Conservation (phyloP, 2,888 invertebrate genomes). For the Eulithis prunata region DNA sequence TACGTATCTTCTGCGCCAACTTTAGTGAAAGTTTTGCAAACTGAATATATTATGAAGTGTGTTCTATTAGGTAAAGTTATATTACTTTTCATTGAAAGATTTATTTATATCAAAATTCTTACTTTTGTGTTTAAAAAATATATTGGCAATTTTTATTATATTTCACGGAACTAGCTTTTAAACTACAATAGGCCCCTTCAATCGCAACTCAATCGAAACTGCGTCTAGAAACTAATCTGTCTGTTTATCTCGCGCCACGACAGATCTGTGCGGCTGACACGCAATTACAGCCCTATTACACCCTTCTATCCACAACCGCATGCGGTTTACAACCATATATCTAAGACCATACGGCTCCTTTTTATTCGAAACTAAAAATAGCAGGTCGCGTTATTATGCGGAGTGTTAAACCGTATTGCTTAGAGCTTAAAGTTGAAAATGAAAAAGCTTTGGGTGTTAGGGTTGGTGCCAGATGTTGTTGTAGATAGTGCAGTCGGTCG, state of each 20-base stretch:
- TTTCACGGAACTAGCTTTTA: neutral
- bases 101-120: too few relatives aligned
- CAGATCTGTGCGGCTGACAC: conserved; percentile 57
- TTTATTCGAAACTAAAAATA: neutral
- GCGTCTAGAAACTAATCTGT: conserved; percentile 44
- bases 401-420: neutral
- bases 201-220: conserved; percentile 26
- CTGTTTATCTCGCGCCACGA: conserved; percentile 44
- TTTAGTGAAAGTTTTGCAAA: too few relatives aligned
- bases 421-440: conserved; percentile 25
- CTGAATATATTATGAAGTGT: too few relatives aligned
- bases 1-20: too few relatives aligned
- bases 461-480: conserved; percentile 25
- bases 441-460: neutral
- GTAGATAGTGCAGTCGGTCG: conserved; percentile 33
- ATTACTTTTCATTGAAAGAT: too few relatives aligned
- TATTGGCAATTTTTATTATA: too few relatives aligned
- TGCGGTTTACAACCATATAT: conserved; percentile 9
- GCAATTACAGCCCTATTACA: conserved; percentile 52
- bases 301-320: conserved; percentile 16
- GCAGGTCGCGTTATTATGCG: neutral
- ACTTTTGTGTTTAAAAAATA: too few relatives aligned
- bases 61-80: too few relatives aligned
- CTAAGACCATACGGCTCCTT: neutral
- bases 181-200: conserved; percentile 6